Evolutionary conservation across 2,888 invertebrate genomes (phyloP).

Genomic region (Athetis lepigone): DNA sequence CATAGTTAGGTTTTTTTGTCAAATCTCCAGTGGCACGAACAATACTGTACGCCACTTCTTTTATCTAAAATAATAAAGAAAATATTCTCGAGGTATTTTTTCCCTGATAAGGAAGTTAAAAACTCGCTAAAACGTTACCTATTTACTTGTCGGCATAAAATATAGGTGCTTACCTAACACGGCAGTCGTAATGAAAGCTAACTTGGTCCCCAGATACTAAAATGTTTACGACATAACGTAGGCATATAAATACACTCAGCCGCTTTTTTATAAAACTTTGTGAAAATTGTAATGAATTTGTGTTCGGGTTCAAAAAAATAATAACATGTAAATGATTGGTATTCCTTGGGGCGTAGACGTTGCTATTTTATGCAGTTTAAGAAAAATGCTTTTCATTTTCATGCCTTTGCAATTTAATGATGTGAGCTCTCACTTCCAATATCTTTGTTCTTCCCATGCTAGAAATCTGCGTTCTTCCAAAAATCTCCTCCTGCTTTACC

Average conservation of each 20-base stretch:
- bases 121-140: slow-evolving; percentile 53
- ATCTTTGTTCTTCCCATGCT: too few relatives aligned
- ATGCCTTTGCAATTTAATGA: too few relatives aligned
- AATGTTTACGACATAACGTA: slow-evolving; percentile 62
- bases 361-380: slow-evolving; percentile 12
- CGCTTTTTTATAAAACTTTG: slow-evolving; percentile 56
- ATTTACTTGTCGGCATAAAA: slow-evolving; percentile 59
- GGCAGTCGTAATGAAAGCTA: slow-evolving; percentile 57
- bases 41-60: slow-evolving; percentile 60
- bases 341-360: slow-evolving; percentile 11
- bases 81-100: slow-evolving; percentile 49
- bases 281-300: slow-evolving; percentile 57
- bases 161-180: slow-evolving; percentile 48
- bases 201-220: slow-evolving; percentile 64
- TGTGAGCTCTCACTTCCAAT: too few relatives aligned
- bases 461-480: too few relatives aligned
- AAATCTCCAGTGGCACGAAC: slow-evolving; percentile 65
- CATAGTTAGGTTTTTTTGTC: slow-evolving; percentile 65
- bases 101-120: slow-evolving; percentile 54
- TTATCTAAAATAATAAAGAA: slow-evolving; percentile 61
- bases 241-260: slow-evolving; percentile 53
- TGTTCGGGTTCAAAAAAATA: slow-evolving; percentile 40
- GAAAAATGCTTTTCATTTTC: too few relatives aligned
- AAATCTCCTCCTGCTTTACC: too few relatives aligned
- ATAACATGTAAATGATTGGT: slow-evolving; percentile 24